A percentile compares a stretch with the other conserved stretches of the same genome.
phyloP scores from a whole-genome alignment of 2,888 invertebrate genomes.

The Plagodis dolabraria region DNA sequence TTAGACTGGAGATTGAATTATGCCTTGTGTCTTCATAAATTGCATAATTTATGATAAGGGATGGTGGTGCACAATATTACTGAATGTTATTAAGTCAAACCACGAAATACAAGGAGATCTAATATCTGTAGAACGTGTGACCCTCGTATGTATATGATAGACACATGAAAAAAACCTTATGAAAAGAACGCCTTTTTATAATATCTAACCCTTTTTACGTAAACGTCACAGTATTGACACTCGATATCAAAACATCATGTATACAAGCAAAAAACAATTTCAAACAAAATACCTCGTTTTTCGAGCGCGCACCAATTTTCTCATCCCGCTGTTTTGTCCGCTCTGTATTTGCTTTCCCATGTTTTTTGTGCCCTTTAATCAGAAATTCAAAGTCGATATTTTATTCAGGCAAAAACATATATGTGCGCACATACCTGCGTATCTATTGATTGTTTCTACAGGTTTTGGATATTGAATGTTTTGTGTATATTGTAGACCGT shows the following conservation, averaged over 20 bases:
- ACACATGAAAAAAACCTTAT: too few species aligned
- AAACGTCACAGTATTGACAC: not conserved
- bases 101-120: too few species aligned
- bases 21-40: too few species aligned
- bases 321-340: slow-evolving; percentile 34
- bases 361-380: slow-evolving; percentile 46
- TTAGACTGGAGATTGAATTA: too few species aligned
- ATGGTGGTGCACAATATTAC: too few species aligned
- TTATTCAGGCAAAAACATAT: slow-evolving; percentile 39
- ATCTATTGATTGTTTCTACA: too few species aligned
- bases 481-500: not conserved
- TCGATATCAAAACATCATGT: slow-evolving; percentile 8
- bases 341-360: slow-evolving; percentile 29
- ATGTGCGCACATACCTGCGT: not conserved
- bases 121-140: too few species aligned
- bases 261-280: slow-evolving; percentile 8
- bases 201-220: not conserved
- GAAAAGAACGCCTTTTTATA: too few species aligned
- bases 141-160: too few species aligned
- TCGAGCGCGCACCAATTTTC: slow-evolving; percentile 32
- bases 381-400: slow-evolving; percentile 38
- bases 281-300: slow-evolving; percentile 9
- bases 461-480: too few species aligned
- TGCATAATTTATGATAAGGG: too few species aligned
- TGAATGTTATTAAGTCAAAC: too few species aligned